phyloP scores from a whole-genome alignment of 2,113 vertebrate species.

The Pseudorasbora parva region DNA sequence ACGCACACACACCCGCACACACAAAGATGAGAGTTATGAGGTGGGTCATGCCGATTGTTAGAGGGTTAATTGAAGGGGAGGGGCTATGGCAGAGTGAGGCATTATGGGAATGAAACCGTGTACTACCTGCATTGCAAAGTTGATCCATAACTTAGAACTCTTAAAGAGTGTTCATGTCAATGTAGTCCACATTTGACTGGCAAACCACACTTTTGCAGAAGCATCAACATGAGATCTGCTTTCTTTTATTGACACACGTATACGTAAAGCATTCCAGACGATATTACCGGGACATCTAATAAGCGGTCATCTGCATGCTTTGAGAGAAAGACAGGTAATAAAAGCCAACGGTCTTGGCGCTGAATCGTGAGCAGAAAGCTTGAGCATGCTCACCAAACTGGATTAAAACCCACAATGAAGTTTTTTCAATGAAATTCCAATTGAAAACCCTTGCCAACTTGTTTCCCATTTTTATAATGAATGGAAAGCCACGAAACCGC shows the following conservation, averaged over 20 bases:
- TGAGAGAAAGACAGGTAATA: background rate
- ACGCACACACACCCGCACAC: constrained; percentile 50
- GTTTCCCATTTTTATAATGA: constrained; percentile 35
- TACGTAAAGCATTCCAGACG: constrained; percentile 13
- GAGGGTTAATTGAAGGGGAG: constrained; percentile 48
- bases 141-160: constrained; percentile 79
- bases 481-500: constrained; percentile 41
- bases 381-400: constrained; percentile 15
- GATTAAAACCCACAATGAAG: background rate
- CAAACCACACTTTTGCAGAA: constrained; percentile 6
- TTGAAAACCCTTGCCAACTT: constrained; percentile 34
- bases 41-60: constrained; percentile 66
- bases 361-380: constrained; percentile 16
- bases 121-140: constrained; percentile 71
- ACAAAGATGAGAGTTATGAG: constrained; percentile 57
- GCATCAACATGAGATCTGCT: background rate
- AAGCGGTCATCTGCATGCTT: constrained; percentile 8
- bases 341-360: constrained; percentile 9
- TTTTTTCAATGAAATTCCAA: constrained; percentile 40
- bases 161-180: background rate
- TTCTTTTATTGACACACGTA: constrained; percentile 7
- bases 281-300: constrained; percentile 19
- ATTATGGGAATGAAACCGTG: constrained; percentile 57
- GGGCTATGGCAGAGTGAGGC: constrained; percentile 43
- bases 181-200: background rate